phyloP scores from a whole-genome alignment of 2,113 vertebrate genomes.

The Eurypyga helias region DNA sequence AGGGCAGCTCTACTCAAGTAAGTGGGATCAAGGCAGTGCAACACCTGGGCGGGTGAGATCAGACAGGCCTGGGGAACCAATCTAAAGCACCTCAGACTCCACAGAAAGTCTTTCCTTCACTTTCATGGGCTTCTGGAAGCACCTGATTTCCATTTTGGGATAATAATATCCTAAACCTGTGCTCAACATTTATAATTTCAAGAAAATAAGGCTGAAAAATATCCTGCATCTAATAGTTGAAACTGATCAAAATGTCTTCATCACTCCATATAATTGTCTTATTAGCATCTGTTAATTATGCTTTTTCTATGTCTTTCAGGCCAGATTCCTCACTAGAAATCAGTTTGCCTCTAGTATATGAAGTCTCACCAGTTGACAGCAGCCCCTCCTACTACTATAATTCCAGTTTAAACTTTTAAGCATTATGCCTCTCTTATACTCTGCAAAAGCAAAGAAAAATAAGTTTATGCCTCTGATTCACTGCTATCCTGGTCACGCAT shows the following conservation, averaged over 20 bases:
- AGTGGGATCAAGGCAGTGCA: background rate
- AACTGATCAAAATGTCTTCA: background rate
- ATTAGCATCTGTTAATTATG: background rate
- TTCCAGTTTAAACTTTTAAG: background rate
- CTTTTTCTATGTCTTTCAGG: background rate
- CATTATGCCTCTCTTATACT: background rate
- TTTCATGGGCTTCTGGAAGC: background rate
- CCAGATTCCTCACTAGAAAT: background rate
- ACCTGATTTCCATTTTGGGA: background rate
- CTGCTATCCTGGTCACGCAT: background rate
- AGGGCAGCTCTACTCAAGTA: background rate
- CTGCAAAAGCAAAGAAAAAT: background rate
- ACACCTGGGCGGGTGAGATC: background rate
- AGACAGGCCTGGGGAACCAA: background rate
- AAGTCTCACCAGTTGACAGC: background rate
- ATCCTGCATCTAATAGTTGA: background rate
- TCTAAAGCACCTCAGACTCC: background rate
- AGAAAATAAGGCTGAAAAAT: background rate
- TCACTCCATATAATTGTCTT: background rate
- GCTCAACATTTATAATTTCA: background rate
- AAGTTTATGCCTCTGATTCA: slow-evolving; percentile 21
- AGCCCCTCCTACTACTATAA: background rate
- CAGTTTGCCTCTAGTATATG: background rate
- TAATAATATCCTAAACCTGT: background rate
- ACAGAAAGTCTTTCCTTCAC: background rate